Evolutionary conservation across 2,113 vertebrate species (phyloP), one percentile per base, ranked within the genome.

Genomic region (Rhinopomastus cyanomelas): DNA sequence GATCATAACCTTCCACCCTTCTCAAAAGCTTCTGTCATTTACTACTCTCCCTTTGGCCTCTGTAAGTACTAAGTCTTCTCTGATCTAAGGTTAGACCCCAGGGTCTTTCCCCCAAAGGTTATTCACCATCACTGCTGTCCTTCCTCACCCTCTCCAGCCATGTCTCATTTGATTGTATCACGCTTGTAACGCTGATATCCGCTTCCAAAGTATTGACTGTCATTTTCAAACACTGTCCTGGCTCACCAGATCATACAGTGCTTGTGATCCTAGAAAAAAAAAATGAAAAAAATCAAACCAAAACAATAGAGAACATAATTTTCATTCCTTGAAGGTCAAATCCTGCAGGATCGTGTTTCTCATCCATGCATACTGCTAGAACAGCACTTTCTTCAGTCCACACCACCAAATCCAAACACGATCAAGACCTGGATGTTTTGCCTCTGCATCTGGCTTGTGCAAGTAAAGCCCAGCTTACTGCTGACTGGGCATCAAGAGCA

Each of bases 21-120:
- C 46, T 73, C 46, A 79, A 88, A 92, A 53, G 62, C 59, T 85
- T 93, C 84, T 85, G 92, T 57, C 13, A 79, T 90, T 90, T 94
- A 55, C 74, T 85, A 26, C 27, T 62, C 37, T 12, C 29, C 1
- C 16, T 85, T 69, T 88, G 67, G 27, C 36, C 36, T 32, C 32
- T 68, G 5, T 37, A 75, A 84, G 21, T 78, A 72, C 65, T 81
- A 73, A 1, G 0, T 87, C 48, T 88, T 81, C 59, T 60, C 59
- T 89, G 71, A 84, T 57, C 56, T 46, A 59, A 68, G 22, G 22
- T 69, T 76, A 55, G 25, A 11, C 16, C 42, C 8, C 22, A 65
- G 27, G 34, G 75, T 81, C 49, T 42, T 87, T 75, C 42, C 32
- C 85, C 57, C 68, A 46, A 73, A 69, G 61, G 62, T 92, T 85